phyloP scores from a whole-genome alignment of 2,888 invertebrate species.

The Melipona beecheii region DNA sequence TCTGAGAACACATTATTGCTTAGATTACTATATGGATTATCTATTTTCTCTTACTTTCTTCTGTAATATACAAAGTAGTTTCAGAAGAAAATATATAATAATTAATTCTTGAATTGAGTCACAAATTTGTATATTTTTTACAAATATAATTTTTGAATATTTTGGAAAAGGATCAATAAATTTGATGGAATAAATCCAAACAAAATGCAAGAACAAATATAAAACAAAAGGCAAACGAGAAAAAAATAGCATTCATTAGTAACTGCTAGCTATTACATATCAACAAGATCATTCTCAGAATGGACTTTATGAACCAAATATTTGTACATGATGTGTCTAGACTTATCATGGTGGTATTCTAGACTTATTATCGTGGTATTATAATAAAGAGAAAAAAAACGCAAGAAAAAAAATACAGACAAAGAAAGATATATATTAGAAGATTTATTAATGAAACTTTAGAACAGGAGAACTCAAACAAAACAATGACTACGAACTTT shows the following conservation, averaged over 20 bases:
- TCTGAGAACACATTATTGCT: too few species aligned
- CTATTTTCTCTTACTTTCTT: too few species aligned
- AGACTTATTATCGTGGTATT: too few species aligned
- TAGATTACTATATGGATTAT: too few species aligned
- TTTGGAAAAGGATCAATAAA: conserved; percentile 58
- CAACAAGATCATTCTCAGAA: conserved; percentile 4
- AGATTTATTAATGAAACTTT: too few species aligned
- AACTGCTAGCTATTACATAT: conserved; percentile 32
- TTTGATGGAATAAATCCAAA: conserved; percentile 34
- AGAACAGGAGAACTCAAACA: too few species aligned
- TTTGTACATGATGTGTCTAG: background rate
- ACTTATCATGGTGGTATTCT: background rate
- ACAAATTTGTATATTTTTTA: background rate
- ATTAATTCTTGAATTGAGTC: too few species aligned
- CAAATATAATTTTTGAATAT: background rate
- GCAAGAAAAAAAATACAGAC: background rate
- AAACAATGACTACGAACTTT: too few species aligned
- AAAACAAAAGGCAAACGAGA: conserved; percentile 23
- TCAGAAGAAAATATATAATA: too few species aligned
- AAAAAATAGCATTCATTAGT: conserved; percentile 45
- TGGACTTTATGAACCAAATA: background rate
- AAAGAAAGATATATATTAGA: background rate
- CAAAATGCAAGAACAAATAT: conserved; percentile 37
- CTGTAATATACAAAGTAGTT: too few species aligned
- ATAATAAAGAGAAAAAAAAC: background rate